Conservation (phyloP, 1,140 invertebrate genomes). For the Liolophura sinensis region DNA sequence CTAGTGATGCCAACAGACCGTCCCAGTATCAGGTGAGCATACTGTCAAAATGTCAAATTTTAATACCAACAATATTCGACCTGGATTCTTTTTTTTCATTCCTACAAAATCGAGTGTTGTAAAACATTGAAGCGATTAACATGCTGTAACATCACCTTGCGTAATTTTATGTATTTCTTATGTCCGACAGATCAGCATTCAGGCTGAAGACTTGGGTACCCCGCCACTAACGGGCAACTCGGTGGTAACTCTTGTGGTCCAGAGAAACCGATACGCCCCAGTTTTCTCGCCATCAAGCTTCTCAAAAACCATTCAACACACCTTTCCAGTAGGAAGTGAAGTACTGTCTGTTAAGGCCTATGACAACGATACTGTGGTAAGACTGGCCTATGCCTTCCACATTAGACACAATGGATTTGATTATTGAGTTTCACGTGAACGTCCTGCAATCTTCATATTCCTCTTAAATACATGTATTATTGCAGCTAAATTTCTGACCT, state of each 20-base stretch:
- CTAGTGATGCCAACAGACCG: conserved; percentile 14
- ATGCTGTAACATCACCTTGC: too few relatives aligned
- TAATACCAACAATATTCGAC: too few relatives aligned
- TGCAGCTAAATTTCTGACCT: too few relatives aligned
- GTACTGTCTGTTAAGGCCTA: conserved; percentile 21
- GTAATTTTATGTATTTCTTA: conserved; percentile 59
- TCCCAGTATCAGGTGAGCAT: conserved; percentile 17
- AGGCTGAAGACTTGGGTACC: conserved; percentile 86
- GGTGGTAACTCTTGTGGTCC: conserved; percentile 69
- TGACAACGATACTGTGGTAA: conserved; percentile 22
- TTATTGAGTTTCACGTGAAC: too few relatives aligned
- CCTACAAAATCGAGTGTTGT: too few relatives aligned
- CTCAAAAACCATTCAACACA: conserved; percentile 17
- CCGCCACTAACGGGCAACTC: conserved; percentile 85
- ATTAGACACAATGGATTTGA: too few relatives aligned
- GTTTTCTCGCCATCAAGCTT: conserved; percentile 11
- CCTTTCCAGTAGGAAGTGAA: conserved; percentile 5
- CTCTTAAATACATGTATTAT: too few relatives aligned
- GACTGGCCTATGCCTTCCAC: too few relatives aligned
- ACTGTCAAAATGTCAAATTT: too few relatives aligned
- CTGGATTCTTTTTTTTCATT: too few relatives aligned
- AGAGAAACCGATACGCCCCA: conserved; percentile 31
- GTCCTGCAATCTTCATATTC: too few relatives aligned
- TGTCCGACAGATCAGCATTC: conserved; percentile 69
- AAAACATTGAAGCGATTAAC: too few relatives aligned